A percentile compares a stretch with the other conserved stretches of the same genome.
phyloP scores from a whole-genome alignment of 2,888 invertebrate species.

The Julus scandinavius region DNA sequence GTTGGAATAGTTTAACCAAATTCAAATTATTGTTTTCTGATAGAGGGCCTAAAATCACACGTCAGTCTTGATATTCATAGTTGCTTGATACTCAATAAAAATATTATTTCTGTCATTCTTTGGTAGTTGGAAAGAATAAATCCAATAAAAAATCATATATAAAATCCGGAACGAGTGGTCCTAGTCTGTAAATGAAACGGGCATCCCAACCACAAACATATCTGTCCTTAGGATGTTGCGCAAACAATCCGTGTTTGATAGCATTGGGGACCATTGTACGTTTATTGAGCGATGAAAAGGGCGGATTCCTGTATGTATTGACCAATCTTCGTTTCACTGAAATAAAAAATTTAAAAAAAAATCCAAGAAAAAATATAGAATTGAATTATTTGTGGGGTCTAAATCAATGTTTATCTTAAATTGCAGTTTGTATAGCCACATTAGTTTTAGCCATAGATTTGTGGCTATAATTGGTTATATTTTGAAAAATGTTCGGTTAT shows the following conservation, averaged over 20 bases:
- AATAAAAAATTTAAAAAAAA: neutral
- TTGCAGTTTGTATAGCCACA: too few relatives aligned
- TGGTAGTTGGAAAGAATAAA: too few relatives aligned
- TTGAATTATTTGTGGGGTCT: too few relatives aligned
- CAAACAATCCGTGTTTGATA: conserved; percentile 36
- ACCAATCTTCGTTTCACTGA: neutral
- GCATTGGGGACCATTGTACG: conserved; percentile 13
- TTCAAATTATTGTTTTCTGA: too few relatives aligned
- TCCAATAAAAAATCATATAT: neutral
- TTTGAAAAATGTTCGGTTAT: too few relatives aligned
- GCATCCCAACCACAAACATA: conserved; percentile 51
- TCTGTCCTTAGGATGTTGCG: conserved; percentile 50
- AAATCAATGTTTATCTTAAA: too few relatives aligned
- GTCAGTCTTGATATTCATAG: too few relatives aligned
- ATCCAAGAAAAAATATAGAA: neutral
- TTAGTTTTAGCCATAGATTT: neutral
- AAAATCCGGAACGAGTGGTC: neutral
- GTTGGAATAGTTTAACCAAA: too few relatives aligned
- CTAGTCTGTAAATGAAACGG: neutral
- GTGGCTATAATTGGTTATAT: neutral
- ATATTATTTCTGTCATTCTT: too few relatives aligned
- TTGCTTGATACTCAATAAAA: too few relatives aligned
- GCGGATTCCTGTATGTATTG: neutral
- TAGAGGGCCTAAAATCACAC: too few relatives aligned
- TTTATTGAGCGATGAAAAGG: neutral